phyloP scores from a whole-genome alignment of 1,140 invertebrate genomes.

The Microplitis demolitor region DNA sequence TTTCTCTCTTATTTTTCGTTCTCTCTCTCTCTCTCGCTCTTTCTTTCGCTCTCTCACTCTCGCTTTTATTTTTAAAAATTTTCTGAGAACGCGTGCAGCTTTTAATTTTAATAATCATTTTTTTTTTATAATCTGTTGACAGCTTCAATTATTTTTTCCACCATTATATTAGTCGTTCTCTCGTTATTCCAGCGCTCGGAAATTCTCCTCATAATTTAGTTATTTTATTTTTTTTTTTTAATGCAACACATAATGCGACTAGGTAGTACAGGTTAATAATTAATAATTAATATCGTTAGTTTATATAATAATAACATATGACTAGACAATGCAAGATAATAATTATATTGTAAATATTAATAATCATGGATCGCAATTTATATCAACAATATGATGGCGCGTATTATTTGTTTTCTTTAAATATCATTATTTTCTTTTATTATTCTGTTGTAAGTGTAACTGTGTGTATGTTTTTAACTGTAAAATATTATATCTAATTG shows the following conservation, averaged over 20 bases:
- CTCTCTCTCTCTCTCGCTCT: conserved; percentile 34
- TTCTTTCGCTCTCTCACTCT: conserved; percentile 11
- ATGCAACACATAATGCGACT: conserved; percentile 63
- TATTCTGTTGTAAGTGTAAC: background rate
- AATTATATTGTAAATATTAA: conserved; percentile 64
- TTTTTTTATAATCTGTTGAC: background rate
- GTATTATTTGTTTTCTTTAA: conserved; percentile 30
- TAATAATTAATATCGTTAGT: conserved; percentile 63
- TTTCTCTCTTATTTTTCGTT: conserved; percentile 22
- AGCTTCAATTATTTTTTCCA: background rate
- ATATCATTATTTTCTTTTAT: conserved; percentile 27
- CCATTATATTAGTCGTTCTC: conserved; percentile 6
- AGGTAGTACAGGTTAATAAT: conserved; percentile 61
- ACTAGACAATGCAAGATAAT: conserved; percentile 64
- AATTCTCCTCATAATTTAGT: conserved; percentile 29
- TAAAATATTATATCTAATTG: conserved; percentile 1
- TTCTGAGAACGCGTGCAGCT: conserved; percentile 11
- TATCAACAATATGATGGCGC: conserved; percentile 61
- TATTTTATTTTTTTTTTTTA: conserved; percentile 39
- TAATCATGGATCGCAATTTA: conserved; percentile 63
- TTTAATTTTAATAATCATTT: background rate
- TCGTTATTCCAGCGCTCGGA: conserved; percentile 22
- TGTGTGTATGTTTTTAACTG: conserved; percentile 15
- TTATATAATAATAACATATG: conserved; percentile 63
- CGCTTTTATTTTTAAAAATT: conserved; percentile 26